Base-by-base conservation (phyloP, 1,140 invertebrate species). In the Drosophila nikananu region DNA sequence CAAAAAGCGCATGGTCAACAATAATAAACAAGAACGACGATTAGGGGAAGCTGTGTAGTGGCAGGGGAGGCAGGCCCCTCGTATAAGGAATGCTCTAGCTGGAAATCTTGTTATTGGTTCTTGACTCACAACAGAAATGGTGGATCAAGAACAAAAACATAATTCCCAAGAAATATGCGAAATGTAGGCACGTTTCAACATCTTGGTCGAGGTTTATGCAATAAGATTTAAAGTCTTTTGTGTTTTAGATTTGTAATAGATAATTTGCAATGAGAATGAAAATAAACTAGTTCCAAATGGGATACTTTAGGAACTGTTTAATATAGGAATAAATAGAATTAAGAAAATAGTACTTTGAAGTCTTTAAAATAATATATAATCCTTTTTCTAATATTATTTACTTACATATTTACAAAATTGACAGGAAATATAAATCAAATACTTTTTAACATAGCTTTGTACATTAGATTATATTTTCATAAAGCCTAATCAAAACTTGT, bases 11-110 rank as follows among this genome's bases (percentile, higher is more conserved):
- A 55, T 12, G 67, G 58, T n/a, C 64, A 75, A 71, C 61, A 74
- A 78, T 78, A 70, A 81, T 81, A 76, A 83, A 77, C 78, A 65
- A 51, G 48, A 78, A 70, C 72, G 71, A 49, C 72, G 71, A 75
- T 75, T 75, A 75, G 72, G 44, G n/a, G 23, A 9, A 13, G 48
- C 37, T 25, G 49, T 32, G 5, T 1, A 10, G 19, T 8, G 19
- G 32, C 1, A 39, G 54, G 3, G 54, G 21, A 12, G 54, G 52
- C 52, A 55, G 51, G 27, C 54, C 58, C 65, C 44, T 61, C 70
- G 60, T 76, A 82, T 71, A 19, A 49, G 51, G 35, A 46, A 79
- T 82, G 79, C 82, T 44, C 74, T 78, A 35, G 23, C 52, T 23
- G 39, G 37, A 73, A 35, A 21, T 57, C 49, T n/a, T 27, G 21